Base-by-base conservation (phyloP, 2,113 vertebrate genomes). In the Ailuropoda melanoleuca region DNA sequence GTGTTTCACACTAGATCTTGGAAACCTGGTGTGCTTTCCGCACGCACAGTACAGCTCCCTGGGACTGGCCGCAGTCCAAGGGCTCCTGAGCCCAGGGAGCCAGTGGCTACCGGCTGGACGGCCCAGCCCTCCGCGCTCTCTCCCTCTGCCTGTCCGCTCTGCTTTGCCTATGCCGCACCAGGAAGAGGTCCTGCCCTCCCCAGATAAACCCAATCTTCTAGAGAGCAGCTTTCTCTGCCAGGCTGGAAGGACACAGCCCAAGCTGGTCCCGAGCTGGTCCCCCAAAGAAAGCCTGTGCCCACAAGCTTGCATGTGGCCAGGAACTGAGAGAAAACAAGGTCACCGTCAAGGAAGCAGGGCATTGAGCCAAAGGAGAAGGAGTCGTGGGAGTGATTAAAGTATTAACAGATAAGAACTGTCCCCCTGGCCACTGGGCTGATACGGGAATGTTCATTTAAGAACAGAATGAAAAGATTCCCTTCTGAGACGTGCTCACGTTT, bases 381-480 rank as follows among this genome's bases (percentile, higher is more conserved):
- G 7, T 13, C 86, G 39, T 4, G 0, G 8, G 31, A 72, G 70
- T 0, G 56, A 90, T 48, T 43, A 37, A 37, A 81, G 85, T 8
- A 66, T 39, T 55, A 72, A 37, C 87, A 85, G 89, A 81, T 64
- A 88, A 81, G 93, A 80, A n/a, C 13, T 0, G 0, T n/a, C 11
- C 26, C n/a, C 2, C 21, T 0, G 3, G 92, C 85, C 81, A 58
- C 66, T 78, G 58, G 0, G 39, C 39, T 4, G 53, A 48, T 7
- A 26, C 1, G 58, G 0, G 4, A 15, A 1, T 0, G 0, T 3
- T 6, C 53, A 1, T 8, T 17, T 56, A 31, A 6, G 26, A 34
- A 82, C 4, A n/a, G 72, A 53, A 39, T 5, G 50, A 31, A 86
- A 58, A 29, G 60, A 8, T 2, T 24, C 64, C 81, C 66, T 80